Evolutionary conservation across 2,888 invertebrate species (phyloP).

Genomic region (Melinopterus prodromus): DNA sequence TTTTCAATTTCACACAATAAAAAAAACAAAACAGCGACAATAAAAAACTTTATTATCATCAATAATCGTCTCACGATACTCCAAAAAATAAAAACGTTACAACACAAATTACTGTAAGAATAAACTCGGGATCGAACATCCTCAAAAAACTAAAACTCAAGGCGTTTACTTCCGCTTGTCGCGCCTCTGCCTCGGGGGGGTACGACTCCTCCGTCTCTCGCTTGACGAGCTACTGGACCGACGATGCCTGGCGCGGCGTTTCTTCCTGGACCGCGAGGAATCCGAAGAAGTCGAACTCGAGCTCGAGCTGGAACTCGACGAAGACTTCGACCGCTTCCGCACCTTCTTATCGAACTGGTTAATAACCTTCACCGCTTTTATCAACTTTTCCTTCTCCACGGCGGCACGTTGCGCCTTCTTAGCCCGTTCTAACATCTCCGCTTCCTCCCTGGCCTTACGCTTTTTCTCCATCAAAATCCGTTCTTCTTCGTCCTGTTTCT

Average conservation of each 20-base stretch:
- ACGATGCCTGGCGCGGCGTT: neutral
- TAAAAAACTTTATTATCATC: neutral
- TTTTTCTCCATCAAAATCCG: conserved; percentile 57
- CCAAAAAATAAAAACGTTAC: neutral
- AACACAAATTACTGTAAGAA: neutral
- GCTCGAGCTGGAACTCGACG: conserved; percentile 44
- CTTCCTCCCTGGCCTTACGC: conserved; percentile 59
- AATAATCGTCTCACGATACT: neutral
- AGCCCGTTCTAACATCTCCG: conserved; percentile 60
- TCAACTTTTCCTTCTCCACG: conserved; percentile 58
- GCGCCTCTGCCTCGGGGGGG: conserved; percentile 11
- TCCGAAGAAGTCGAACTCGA: conserved; percentile 33
- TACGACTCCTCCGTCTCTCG: conserved; percentile 8
- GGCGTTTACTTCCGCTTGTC: conserved; percentile 13
- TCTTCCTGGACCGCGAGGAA: neutral
- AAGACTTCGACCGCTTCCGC: conserved; percentile 40
- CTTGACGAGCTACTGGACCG: neutral
- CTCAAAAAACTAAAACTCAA: neutral
- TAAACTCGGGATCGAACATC: neutral
- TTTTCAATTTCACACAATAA: too few relatives aligned
- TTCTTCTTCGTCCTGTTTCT: conserved; percentile 63
- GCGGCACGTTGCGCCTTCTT: conserved; percentile 59
- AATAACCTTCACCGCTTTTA: conserved; percentile 58
- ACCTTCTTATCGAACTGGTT: conserved; percentile 56
- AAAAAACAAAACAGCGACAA: neutral